Percentiles rank a stretch among this genome's conserved stretches.
phyloP scores from a whole-genome alignment of 2,113 vertebrate species.

The Aythya baeri region DNA sequence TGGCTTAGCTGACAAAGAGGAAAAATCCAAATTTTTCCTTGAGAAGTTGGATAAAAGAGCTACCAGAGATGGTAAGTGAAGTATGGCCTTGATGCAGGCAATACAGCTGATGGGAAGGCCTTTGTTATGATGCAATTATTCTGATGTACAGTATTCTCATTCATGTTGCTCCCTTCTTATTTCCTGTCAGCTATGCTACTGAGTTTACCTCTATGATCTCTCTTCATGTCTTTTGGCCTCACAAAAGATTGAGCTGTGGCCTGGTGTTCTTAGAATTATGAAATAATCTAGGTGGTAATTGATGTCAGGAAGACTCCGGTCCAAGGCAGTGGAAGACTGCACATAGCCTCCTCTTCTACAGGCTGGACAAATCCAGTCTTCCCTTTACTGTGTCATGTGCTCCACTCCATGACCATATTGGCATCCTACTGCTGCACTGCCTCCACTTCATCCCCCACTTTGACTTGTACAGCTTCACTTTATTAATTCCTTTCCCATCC shows the following conservation, averaged over 20 bases:
- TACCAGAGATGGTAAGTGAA: constrained; percentile 36
- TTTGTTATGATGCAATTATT: neutral
- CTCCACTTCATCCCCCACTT: neutral
- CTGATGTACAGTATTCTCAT: neutral
- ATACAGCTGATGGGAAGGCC: neutral
- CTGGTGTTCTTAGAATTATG: neutral
- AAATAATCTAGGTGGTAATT: neutral
- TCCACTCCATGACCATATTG: neutral
- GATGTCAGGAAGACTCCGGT: neutral
- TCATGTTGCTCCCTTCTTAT: neutral
- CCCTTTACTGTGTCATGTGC: neutral
- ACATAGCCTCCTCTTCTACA: neutral
- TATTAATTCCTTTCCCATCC: neutral
- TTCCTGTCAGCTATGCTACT: neutral
- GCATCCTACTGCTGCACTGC: neutral
- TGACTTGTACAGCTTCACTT: neutral
- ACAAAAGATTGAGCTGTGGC: neutral
- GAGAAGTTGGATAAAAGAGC: neutral
- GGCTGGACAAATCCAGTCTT: neutral
- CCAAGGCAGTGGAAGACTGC: neutral
- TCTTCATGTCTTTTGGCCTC: neutral
- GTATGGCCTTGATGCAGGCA: neutral
- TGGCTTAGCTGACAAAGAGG: neutral
- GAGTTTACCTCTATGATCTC: neutral
- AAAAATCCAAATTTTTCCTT: neutral